These are phyloP conservation scores for Rapana venosa DNA, from an alignment of 2,888 invertebrate species.

Conservation along the genomic window DNA sequence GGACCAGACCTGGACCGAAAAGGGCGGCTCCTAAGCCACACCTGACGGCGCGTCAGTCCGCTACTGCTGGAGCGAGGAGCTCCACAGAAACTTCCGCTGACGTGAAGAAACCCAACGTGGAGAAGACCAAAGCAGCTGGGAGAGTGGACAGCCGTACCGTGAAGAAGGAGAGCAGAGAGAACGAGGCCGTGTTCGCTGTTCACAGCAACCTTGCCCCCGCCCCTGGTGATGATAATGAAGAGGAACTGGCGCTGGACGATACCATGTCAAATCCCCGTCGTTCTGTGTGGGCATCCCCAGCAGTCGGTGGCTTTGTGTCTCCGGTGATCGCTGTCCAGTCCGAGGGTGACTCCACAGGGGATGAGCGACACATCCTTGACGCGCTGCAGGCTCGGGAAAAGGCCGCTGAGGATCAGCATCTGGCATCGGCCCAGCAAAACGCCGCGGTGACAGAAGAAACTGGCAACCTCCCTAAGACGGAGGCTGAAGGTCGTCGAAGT, in stretches of 20 bases:
- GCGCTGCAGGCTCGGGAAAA: no score
- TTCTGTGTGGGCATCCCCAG: conserved; percentile 38
- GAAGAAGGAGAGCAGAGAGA: background rate
- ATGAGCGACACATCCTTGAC: background rate
- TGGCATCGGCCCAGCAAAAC: background rate
- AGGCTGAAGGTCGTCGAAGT: background rate
- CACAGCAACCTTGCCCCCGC: background rate
- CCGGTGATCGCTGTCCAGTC: conserved; percentile 18
- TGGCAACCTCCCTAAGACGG: background rate
- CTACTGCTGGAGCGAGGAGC: background rate
- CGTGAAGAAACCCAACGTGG: background rate
- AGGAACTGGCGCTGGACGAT: background rate
- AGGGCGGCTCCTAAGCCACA: background rate
- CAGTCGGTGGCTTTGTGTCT: conserved; percentile 36
- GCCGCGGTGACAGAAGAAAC: background rate
- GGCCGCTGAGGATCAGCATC: background rate
- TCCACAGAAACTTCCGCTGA: background rate
- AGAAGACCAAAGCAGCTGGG: background rate
- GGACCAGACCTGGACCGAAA: background rate
- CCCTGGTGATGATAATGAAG: background rate
- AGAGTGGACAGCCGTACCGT: conserved; percentile 9
- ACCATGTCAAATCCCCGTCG: background rate
- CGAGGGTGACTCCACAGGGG: conserved; percentile 32
- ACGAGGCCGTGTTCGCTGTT: background rate
- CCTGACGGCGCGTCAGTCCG: background rate